phyloP scores from a whole-genome alignment of 2,888 invertebrate species.

The Amphipyra berbera region DNA sequence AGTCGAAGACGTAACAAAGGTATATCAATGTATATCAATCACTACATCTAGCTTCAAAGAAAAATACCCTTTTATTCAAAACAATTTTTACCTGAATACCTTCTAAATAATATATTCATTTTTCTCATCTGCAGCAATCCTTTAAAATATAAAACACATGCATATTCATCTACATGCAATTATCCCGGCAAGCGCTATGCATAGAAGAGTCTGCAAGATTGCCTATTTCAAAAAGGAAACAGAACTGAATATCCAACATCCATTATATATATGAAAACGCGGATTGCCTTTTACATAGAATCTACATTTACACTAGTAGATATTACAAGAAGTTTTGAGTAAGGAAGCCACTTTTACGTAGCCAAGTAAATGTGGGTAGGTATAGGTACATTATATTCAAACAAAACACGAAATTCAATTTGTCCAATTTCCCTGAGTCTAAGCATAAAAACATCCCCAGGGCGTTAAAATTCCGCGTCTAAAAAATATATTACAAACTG shows the following conservation, averaged over 20 bases:
- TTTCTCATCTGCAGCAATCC: slow-evolving; percentile 6
- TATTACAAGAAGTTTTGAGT: slow-evolving; percentile 8
- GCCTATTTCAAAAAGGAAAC: slow-evolving; percentile 58
- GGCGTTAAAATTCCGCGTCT: slow-evolving; percentile 66
- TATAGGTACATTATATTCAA: slow-evolving; percentile 61
- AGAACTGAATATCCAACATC: slow-evolving; percentile 42
- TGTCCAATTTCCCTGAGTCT: slow-evolving; percentile 70
- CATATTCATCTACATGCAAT: slow-evolving; percentile 36
- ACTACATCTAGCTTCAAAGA: no score
- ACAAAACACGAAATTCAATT: slow-evolving; percentile 74
- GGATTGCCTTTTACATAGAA: slow-evolving; percentile 34
- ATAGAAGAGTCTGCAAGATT: slow-evolving; percentile 49
- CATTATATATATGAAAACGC: slow-evolving; percentile 33
- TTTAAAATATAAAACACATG: slow-evolving; percentile 30
- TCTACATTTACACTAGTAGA: slow-evolving; percentile 22
- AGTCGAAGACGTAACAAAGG: neutral
- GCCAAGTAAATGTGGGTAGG: slow-evolving; percentile 4
- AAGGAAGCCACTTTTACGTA: slow-evolving; percentile 23
- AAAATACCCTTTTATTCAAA: no score
- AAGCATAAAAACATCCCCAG: slow-evolving; percentile 71
- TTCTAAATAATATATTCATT: neutral
- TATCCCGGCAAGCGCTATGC: slow-evolving; percentile 26
- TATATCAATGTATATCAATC: no score
- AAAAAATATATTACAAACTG: slow-evolving; percentile 72
- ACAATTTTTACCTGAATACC: neutral